Conservation (phyloP, 2,888 invertebrate genomes). For the Liopterus haemorrhoidalis region DNA sequence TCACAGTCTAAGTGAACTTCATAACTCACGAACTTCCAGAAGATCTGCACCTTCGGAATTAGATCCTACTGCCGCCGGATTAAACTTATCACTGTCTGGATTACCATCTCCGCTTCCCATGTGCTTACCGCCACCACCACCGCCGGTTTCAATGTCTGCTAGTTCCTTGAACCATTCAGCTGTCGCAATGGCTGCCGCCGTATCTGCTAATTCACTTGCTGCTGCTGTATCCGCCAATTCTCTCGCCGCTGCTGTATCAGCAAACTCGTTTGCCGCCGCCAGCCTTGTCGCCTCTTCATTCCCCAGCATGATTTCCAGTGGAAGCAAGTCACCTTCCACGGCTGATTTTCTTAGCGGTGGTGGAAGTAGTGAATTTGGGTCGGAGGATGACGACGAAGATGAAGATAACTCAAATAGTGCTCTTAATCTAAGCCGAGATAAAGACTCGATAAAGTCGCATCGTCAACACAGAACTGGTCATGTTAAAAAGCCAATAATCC, state of each 20-base stretch:
- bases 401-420: constrained; percentile 59
- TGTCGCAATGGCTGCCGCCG: constrained; percentile 56
- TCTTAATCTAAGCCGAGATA: constrained; percentile 58
- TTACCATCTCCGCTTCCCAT: constrained; percentile 56
- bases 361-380: constrained; percentile 48
- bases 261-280: constrained; percentile 55
- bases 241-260: constrained; percentile 52
- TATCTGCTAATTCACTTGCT: constrained; percentile 40
- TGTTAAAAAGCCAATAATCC: constrained; percentile 61
- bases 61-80: constrained; percentile 47
- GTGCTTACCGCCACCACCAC: constrained; percentile 54
- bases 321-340: constrained; percentile 48
- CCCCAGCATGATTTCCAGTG: constrained; percentile 54
- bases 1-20: constrained; percentile 42
- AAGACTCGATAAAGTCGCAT: constrained; percentile 47
- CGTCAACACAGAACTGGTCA: constrained; percentile 46
- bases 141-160: constrained; percentile 55
- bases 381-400: constrained; percentile 55
- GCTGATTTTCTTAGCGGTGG: constrained; percentile 43
- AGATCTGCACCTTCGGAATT: constrained; percentile 52
- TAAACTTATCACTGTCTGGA: constrained; percentile 57
- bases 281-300: constrained; percentile 59
- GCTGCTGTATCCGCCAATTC: no score
- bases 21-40: constrained; percentile 38
- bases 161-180: constrained; percentile 56